Percentiles rank a stretch among this genome's conserved stretches.
Conservation (phyloP, 2,888 invertebrate genomes). For the Reticulitermes lucifugus region DNA sequence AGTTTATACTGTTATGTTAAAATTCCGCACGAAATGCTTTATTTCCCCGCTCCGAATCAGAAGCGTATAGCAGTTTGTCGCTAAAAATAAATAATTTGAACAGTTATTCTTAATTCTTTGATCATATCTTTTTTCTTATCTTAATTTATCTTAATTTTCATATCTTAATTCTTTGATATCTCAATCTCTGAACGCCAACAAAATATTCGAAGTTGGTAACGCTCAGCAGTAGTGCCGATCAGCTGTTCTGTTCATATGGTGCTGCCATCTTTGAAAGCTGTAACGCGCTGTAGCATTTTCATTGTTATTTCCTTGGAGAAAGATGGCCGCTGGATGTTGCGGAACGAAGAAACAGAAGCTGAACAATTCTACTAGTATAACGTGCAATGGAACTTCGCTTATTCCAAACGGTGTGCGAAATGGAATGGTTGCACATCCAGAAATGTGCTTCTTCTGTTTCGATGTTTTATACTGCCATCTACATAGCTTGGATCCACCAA, state of each 20-base stretch:
- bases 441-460: constrained; percentile 99
- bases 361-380: constrained; percentile 73
- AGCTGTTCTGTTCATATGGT: constrained; percentile 22
- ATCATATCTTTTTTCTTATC: too few relatives aligned
- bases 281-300: constrained; percentile 35
- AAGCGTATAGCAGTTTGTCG: too few relatives aligned
- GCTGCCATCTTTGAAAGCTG: constrained; percentile 37
- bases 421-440: constrained; percentile 82
- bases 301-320: constrained; percentile 47
- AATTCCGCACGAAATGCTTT: too few relatives aligned
- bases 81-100: too few relatives aligned
- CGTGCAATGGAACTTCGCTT: constrained; percentile 69
- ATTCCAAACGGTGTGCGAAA: constrained; percentile 66
- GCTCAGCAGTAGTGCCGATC: background rate
- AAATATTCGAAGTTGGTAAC: too few relatives aligned
- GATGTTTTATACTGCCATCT: constrained; percentile 97
- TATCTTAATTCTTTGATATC: too few relatives aligned
- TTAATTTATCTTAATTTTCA: too few relatives aligned
- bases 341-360: constrained; percentile 93
- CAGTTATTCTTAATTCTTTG: too few relatives aligned
- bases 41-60: too few relatives aligned
- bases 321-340: constrained; percentile 91
- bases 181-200: too few relatives aligned
- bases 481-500: constrained; percentile 92
- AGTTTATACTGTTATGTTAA: too few relatives aligned